phyloP scores from a whole-genome alignment of 2,797 vertebrate species.

The Sardinella longiceps region DNA sequence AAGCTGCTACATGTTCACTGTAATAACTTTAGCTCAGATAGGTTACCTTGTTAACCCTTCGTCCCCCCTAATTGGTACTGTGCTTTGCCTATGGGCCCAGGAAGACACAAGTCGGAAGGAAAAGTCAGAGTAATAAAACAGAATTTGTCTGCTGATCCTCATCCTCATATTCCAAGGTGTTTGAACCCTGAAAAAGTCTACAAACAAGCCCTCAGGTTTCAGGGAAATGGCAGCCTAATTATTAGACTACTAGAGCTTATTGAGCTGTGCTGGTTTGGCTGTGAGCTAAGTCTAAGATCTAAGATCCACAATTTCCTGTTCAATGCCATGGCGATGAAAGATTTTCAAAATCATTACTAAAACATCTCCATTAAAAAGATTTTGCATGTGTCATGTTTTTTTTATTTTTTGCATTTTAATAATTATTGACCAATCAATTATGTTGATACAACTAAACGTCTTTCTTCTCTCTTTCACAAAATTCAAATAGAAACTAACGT shows the following conservation, averaged over 20 bases:
- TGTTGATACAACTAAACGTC: background rate
- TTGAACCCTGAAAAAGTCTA: background rate
- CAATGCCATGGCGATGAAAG: background rate
- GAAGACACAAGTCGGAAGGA: background rate
- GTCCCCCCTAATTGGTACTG: background rate
- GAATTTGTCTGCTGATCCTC: background rate
- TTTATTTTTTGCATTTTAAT: no score
- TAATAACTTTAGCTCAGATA: background rate
- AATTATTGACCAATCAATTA: no score
- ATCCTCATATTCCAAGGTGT: background rate
- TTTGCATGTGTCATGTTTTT: background rate
- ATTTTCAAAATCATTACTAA: background rate
- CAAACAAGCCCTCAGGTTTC: background rate
- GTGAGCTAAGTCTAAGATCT: background rate
- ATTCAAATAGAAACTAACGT: background rate
- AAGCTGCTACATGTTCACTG: slow-evolving; percentile 44
- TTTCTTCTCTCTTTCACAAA: background rate
- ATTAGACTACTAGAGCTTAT: background rate
- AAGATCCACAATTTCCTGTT: background rate
- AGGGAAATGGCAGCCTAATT: background rate
- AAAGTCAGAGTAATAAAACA: background rate
- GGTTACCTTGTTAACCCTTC: background rate
- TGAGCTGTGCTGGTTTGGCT: background rate
- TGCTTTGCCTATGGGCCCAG: background rate
- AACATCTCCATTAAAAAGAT: background rate